Percentiles rank a stretch among this genome's conserved stretches.
Evolutionary conservation across 2,797 vertebrate species (phyloP).

Genomic region (Forpus xanthops): DNA sequence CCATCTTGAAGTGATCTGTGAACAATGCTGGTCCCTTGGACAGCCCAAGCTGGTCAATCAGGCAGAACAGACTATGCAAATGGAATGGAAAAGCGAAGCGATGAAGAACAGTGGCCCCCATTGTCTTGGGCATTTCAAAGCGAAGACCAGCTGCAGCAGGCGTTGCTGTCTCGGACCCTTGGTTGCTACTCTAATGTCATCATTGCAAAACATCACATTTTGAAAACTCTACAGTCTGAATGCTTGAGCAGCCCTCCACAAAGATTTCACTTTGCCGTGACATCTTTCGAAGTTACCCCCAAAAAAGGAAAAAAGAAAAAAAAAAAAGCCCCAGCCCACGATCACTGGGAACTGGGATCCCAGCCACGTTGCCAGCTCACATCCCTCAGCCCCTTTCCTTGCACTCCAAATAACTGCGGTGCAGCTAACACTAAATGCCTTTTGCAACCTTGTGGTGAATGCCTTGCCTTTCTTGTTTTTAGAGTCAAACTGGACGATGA

Average conservation of each 20-base stretch:
- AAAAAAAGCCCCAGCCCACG: background rate
- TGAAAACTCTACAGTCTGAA: conserved; percentile 67
- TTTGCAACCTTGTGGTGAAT: background rate
- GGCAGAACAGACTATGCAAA: conserved; percentile 88
- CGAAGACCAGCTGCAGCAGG: conserved; percentile 81
- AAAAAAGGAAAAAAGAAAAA: background rate
- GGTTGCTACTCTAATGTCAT: conserved; percentile 77
- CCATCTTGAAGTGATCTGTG: conserved; percentile 80
- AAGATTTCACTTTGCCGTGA: conserved; percentile 55
- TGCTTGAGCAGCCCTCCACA: conserved; percentile 66
- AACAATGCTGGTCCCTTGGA: conserved; percentile 80
- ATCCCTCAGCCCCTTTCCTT: background rate
- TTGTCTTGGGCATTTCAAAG: conserved; percentile 84
- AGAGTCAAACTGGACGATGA: background rate
- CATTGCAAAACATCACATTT: conserved; percentile 71
- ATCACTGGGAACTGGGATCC: background rate
- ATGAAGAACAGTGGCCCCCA: conserved; percentile 81
- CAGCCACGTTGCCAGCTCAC: background rate
- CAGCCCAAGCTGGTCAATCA: conserved; percentile 81
- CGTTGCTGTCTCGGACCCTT: conserved; percentile 67
- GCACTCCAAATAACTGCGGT: background rate
- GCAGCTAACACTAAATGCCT: background rate
- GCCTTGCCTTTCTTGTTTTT: background rate
- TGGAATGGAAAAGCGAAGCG: conserved; percentile 76
- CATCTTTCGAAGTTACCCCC: conserved; percentile 22